phyloP scores from a whole-genome alignment of 2,797 vertebrate species.

The Emys orbicularis region DNA sequence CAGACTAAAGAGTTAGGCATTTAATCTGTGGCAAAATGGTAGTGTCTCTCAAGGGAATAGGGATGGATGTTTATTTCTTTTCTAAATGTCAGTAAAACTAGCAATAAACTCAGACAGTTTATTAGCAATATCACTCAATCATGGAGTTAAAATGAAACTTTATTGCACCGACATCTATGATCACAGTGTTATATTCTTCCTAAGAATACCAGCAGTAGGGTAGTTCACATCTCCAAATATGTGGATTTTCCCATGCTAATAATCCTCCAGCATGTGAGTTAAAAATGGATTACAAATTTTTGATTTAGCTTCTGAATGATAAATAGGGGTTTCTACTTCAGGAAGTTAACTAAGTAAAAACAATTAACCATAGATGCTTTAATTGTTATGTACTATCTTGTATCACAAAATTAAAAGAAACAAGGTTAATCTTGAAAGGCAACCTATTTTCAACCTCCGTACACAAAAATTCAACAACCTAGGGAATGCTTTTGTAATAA shows the following conservation, averaged over 20 bases:
- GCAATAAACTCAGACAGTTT: constrained; percentile 34
- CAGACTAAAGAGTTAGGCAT: not conserved
- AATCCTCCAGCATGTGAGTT: not conserved
- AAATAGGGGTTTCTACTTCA: constrained; percentile 10
- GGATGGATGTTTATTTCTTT: constrained; percentile 33
- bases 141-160: not conserved
- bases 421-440: not conserved
- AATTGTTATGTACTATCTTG: not conserved
- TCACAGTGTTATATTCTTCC: constrained; percentile 10
- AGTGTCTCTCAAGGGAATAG: not conserved
- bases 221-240: not conserved
- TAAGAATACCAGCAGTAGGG: not conserved
- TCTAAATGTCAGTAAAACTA: constrained; percentile 50
- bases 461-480: not conserved
- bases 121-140: not conserved
- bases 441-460: not conserved
- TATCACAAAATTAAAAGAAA: not conserved
- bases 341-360: not conserved
- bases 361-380: accelerated
- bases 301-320: not conserved
- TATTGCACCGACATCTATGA: constrained; percentile 7
- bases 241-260: not conserved
- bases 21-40: not conserved
- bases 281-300: not conserved
- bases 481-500: not conserved